Conservation (phyloP, 2,113 vertebrate genomes). For the Corythornis vintsioides region DNA sequence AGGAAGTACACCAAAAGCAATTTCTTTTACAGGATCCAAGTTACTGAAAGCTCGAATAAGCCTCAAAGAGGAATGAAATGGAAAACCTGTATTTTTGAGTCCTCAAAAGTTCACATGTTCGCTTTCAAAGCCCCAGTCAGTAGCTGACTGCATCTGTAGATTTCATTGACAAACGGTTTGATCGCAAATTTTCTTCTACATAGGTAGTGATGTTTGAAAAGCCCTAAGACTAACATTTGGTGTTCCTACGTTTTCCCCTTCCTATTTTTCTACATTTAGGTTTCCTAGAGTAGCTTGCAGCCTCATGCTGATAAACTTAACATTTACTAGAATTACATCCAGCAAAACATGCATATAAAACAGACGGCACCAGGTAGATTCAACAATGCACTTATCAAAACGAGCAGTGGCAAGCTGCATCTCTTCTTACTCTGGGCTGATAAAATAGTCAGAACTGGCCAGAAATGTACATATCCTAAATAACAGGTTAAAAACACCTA, state of each 20-base stretch:
- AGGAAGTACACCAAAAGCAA: slow-evolving; percentile 55
- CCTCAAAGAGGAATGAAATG: slow-evolving; percentile 35
- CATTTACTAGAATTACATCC: slow-evolving; percentile 28
- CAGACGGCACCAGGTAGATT: background rate
- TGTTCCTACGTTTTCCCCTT: background rate
- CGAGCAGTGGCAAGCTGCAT: background rate
- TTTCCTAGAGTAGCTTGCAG: background rate
- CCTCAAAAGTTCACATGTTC: background rate
- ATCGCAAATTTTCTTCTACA: background rate
- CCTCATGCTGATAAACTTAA: background rate
- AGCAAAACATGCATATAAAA: background rate
- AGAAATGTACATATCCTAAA: background rate
- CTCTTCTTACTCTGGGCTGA: slow-evolving; percentile 13
- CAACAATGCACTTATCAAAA: background rate
- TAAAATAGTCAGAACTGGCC: slow-evolving; percentile 15
- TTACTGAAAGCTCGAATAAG: slow-evolving; percentile 48
- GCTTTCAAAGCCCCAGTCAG: slow-evolving; percentile 2
- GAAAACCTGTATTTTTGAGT: slow-evolving; percentile 26
- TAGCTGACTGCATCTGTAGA: background rate
- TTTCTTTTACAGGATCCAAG: slow-evolving; percentile 49
- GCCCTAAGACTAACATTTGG: background rate
- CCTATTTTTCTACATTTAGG: background rate
- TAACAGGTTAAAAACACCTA: slow-evolving; percentile 35
- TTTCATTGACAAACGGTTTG: background rate
- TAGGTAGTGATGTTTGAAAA: background rate